phyloP scores from a whole-genome alignment of 2,113 vertebrate species.

The Castor canadensis region DNA sequence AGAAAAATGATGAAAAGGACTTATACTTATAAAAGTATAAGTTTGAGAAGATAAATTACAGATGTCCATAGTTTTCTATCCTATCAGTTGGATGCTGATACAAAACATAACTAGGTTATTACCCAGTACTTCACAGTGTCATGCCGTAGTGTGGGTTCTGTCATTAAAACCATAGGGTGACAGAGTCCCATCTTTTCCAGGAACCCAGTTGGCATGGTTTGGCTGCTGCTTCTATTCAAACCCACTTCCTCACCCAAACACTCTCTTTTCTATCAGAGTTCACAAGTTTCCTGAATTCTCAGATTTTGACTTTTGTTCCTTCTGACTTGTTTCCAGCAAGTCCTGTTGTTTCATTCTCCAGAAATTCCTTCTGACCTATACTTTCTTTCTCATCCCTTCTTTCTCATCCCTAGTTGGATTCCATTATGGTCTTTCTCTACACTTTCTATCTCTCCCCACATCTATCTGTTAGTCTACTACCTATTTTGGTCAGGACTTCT shows the following conservation, averaged over 20 bases:
- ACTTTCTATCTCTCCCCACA: neutral
- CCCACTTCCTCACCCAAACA: conserved; percentile 44
- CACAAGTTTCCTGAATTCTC: neutral
- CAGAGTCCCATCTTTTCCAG: neutral
- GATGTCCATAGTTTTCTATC: neutral
- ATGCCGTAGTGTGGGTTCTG: neutral
- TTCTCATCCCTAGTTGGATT: neutral
- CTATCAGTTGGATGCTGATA: neutral
- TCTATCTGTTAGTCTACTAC: neutral
- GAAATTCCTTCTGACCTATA: neutral
- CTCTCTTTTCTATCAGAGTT: neutral
- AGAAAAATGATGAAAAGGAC: neutral
- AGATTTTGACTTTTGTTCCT: neutral
- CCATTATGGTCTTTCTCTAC: neutral
- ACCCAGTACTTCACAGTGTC: neutral
- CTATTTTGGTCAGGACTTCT: neutral
- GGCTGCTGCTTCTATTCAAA: neutral
- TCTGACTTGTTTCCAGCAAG: neutral
- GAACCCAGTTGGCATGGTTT: conserved; percentile 1
- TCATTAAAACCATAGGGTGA: neutral
- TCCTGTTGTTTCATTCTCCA: neutral
- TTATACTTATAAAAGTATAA: neutral
- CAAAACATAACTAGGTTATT: neutral
- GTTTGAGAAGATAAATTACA: neutral
- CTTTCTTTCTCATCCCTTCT: neutral